Evolutionary conservation across 2,888 invertebrate genomes (phyloP).

Genomic region (Coenonympha arcania): DNA sequence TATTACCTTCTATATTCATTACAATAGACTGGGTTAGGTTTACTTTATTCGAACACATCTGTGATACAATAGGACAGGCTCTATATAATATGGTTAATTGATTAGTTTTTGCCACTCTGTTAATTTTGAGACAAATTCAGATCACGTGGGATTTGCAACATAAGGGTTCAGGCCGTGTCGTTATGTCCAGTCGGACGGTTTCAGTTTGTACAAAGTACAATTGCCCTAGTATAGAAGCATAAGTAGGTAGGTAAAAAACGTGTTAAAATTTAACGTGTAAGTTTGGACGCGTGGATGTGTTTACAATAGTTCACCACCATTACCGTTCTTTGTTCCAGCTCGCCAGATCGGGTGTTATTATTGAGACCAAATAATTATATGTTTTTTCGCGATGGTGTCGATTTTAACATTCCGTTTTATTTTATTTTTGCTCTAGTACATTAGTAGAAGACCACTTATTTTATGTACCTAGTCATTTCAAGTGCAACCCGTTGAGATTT

Average conservation of each 20-base stretch:
- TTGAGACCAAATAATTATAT: conserved; percentile 74
- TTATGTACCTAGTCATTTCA: conserved; percentile 73
- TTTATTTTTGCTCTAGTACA: conserved; percentile 53
- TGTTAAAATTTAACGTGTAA: conserved; percentile 45
- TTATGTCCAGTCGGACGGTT: conserved; percentile 61
- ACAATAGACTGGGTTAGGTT: conserved; percentile 47
- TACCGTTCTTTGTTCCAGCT: conserved; percentile 55
- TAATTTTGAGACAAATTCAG: conserved; percentile 33
- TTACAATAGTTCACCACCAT: conserved; percentile 55
- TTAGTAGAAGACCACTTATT: conserved; percentile 66
- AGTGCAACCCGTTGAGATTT: conserved; percentile 73
- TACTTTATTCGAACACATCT: conserved; percentile 60
- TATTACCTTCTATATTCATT: conserved; percentile 44
- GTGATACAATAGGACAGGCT: conserved; percentile 70
- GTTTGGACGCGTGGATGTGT: conserved; percentile 62
- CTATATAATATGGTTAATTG: conserved; percentile 32
- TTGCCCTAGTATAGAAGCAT: conserved; percentile 71
- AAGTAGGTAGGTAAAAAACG: conserved; percentile 71
- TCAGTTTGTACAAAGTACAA: conserved; percentile 74
- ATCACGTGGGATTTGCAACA: conserved; percentile 43
- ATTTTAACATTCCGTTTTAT: conserved; percentile 72
- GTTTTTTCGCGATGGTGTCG: conserved; percentile 71
- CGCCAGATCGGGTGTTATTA: conserved; percentile 65
- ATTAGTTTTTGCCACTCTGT: conserved; percentile 61
- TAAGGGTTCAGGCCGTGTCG: conserved; percentile 51